A percentile compares a stretch with the other conserved stretches of the same genome.
Evolutionary conservation across 2,113 vertebrate species (phyloP).

Genomic region (Sturnira hondurensis): DNA sequence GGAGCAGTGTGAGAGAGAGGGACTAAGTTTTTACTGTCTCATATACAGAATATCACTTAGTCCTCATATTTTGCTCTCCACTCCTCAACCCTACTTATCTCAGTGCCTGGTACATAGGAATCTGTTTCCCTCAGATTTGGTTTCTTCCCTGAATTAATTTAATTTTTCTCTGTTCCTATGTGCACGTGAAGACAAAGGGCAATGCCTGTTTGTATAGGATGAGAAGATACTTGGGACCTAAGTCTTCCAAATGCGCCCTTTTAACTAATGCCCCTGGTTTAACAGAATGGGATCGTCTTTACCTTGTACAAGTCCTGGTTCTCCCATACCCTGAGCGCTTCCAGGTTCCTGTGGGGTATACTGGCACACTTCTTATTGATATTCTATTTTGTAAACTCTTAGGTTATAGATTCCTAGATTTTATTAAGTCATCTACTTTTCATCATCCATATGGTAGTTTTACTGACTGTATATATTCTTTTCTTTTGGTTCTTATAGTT

Average conservation of each 20-base stretch:
- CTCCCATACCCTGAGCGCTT: background rate
- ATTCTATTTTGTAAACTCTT: background rate
- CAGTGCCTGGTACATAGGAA: background rate
- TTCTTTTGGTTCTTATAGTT: conserved; percentile 30
- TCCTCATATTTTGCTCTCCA: background rate
- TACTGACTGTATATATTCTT: background rate
- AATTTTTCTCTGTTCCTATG: background rate
- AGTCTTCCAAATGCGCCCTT: no score
- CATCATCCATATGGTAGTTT: conserved; percentile 17
- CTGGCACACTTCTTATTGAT: background rate
- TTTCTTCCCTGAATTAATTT: background rate
- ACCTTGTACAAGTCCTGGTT: background rate
- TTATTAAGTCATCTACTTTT: conserved; percentile 4
- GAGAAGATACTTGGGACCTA: background rate
- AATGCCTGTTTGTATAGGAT: background rate
- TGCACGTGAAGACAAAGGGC: background rate
- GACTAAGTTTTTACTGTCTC: background rate
- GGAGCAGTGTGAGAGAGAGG: background rate
- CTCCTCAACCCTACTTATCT: background rate
- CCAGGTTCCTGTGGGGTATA: background rate
- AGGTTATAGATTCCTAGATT: background rate
- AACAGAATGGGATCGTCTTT: background rate
- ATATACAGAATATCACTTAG: background rate
- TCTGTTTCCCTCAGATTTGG: background rate
- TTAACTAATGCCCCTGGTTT: background rate